Evolutionary conservation across 2,888 invertebrate species (phyloP), one percentile per base, ranked within the genome.

Genomic region (Acronicta aceris): DNA sequence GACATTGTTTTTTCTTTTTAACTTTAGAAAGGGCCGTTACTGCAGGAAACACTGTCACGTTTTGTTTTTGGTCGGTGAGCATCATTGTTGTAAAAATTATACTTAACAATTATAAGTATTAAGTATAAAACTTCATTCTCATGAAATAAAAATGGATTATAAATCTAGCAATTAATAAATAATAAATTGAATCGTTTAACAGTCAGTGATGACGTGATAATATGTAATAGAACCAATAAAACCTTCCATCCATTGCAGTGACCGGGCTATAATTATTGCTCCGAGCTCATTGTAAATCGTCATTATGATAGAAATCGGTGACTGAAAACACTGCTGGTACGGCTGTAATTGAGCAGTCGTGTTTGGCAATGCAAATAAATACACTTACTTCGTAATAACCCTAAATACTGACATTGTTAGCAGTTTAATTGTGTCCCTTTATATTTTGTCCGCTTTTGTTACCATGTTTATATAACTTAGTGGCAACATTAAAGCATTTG

Each of bases 291-390:
- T 65, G 60, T 80, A 77, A 80, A 80, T 80, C 61, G 80, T 63
- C 76, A 69, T 74, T 70, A 57, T 60, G 80, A 79, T 80, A 79
- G 67, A 65, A 70, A 79, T 79, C 79, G 64, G 40, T 51, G 50
- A 56, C 61, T 57, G 65, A 63, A 52, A 75, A 77, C 67, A 60
- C 47, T 54, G 54, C 55, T 3, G 49, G 55, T 36, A 17, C 49
- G 41, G 53, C 56, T 56, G 49, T 75, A 77, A 78, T 78, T 77
- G 79, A 79, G 77, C 69, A 63, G 75, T 79, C 75, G 56, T 52
- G 62, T 54, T 48, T 21, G 17, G 49, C 54, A 69, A 59, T 46
- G 49, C 49, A 62, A 67, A 74, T 75, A 75, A 76, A 76, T 77
- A 77, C 52, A 68, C 53, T 65, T 33, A 69, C 40, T 66, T 50